Evolutionary conservation across 2,113 vertebrate species (phyloP), one percentile per base, ranked within the genome.

Genomic region (Halichoerus grypus): DNA sequence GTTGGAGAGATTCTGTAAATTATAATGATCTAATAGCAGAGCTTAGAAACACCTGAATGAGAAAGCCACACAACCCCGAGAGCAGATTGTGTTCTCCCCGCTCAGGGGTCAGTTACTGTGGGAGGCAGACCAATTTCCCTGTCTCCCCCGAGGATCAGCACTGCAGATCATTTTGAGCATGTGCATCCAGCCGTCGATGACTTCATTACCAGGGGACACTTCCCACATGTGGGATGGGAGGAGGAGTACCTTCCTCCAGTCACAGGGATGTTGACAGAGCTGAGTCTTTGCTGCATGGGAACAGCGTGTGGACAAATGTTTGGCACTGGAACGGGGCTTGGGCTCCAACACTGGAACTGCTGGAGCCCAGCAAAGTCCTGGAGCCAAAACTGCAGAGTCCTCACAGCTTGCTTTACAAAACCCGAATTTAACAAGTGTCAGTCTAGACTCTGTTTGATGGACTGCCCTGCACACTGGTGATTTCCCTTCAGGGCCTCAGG

Each of bases 131-230:
- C 21, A 88, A 65, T 15, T 95, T 95, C 65, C n/a, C 65, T 7
- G 15, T 42, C 63, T 96, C 95, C 82, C 94, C 85, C 28, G 93
- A 80, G 31, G 81, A 76, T 89, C 0, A 4, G 83, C 79, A 33
- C 81, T 33, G 61, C 49, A 88, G 92, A 53, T 98, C 91, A 28
- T 49, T 97, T 95, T 42, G 74, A 96, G 88, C 16, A 6, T 16
- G 22, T 95, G 94, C 7, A 0, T 11, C 92, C 96, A 97, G 94
- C 93, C 91, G 80, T 94, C 86, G 51, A 97, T 98, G 98, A 98
- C 97, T 98, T 99, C 97, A 98, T 97, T 88, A 98, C 86, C 98
- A 97, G 94, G 98, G 98, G 98, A 98, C 97, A 92, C 71, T 91
- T 98, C 80, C 77, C 98, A 90, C 76, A 95, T 94, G 94, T 42